Base-by-base conservation (phyloP, 2,888 invertebrate species). In the Netelia inedita region DNA sequence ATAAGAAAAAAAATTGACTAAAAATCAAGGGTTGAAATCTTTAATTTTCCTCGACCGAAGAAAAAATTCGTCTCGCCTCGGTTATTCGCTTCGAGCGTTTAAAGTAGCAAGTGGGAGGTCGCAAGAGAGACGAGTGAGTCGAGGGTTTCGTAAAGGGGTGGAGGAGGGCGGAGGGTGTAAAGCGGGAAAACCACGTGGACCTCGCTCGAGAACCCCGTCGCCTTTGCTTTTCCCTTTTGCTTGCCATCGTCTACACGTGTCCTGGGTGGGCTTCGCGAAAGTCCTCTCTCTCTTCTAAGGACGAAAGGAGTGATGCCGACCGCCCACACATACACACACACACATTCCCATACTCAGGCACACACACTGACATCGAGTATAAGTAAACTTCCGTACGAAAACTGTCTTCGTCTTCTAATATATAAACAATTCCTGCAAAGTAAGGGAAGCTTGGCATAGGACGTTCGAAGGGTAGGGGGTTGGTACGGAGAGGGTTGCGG, bases 161-260 rank as follows among this genome's bases (percentile, higher is more conserved):
- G 35, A 63, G 19, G 61, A 63, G 16, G 43, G 43, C 35, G 21
- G 23, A 43, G 8, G 66, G 55, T 35, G 43, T 16, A 21, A 68
- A 65, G 41, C 11, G 53, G n/a, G 9, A 53, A 71, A 72, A 61
- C 74, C 57, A 79, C 83, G 79, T 79, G 75, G 79, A 53, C 66
- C 46, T 14, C 46, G 11, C 46, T 46, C 46, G 11, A 10, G 10
- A 28, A 59, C 65, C 14, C 57, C 23, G 75, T 55, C 53, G 57
- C 63, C 23, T 79, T 63, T 63, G 68, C 72, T 55, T 10, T 46
- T 46, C 14, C 14, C n/a, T 16, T 53, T 55, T 28, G 41, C n/a
- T 72, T 65, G 41, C 43, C 55, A 28, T 14, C 9, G 28, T 73
- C 43, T 68, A 59, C 55, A 50, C 75, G 66, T 84, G 41, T 61